These are phyloP conservation scores for Homalodisca vitripennis DNA, from an alignment of 1,140 invertebrate genomes.

Conservation along the genomic window DNA sequence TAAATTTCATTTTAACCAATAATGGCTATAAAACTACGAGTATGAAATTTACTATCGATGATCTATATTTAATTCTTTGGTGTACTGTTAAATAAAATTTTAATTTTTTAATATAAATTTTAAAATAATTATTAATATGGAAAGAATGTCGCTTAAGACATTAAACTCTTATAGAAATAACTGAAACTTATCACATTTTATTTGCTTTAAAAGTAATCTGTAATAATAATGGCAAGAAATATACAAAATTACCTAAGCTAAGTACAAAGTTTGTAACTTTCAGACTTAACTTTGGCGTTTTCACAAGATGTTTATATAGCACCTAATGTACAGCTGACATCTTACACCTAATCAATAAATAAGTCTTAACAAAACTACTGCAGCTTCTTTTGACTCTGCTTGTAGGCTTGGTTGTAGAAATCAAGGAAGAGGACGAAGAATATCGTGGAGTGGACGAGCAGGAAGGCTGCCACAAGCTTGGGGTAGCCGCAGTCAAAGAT, in stretches of 20 bases:
- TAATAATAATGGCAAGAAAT: constrained; percentile 1
- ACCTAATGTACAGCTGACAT: constrained; percentile 19
- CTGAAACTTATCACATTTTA: constrained; percentile 2
- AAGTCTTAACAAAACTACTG: constrained; percentile 13
- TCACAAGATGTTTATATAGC: background rate
- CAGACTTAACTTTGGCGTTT: constrained; percentile 23
- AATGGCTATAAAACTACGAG: too few relatives aligned
- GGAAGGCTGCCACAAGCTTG: constrained; percentile 67
- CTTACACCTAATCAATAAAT: constrained; percentile 13
- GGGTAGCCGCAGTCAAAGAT: constrained; percentile 75
- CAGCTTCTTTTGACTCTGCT: constrained; percentile 34
- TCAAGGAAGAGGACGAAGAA: constrained; percentile 90
- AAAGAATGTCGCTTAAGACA: too few relatives aligned
- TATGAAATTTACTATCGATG: too few relatives aligned
- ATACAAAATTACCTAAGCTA: constrained; percentile 11
- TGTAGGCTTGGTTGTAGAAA: constrained; percentile 86
- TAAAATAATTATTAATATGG: too few relatives aligned
- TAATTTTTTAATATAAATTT: too few relatives aligned
- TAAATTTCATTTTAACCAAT: too few relatives aligned
- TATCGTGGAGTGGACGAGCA: constrained; percentile 83
- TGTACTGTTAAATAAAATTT: too few relatives aligned
- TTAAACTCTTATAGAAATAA: background rate
- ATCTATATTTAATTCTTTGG: too few relatives aligned
- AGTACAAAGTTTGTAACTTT: constrained; percentile 13
- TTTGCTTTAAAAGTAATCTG: background rate